Conservation (phyloP, 2,797 vertebrate genomes). For the Masticophis lateralis region DNA sequence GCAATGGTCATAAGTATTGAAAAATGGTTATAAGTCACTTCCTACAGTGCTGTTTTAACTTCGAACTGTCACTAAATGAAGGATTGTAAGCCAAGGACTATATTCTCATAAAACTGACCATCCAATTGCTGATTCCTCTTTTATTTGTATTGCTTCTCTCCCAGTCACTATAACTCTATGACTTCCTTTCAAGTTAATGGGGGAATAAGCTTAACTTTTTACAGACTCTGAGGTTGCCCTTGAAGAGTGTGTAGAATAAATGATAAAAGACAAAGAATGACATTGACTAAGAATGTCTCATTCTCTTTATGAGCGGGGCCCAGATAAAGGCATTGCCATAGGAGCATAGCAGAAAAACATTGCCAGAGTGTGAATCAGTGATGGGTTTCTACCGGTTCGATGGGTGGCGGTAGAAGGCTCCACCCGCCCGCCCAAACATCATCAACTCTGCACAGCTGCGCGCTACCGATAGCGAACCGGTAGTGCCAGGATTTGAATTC, state of each 20-base stretch:
- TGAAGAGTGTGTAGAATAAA: not conserved
- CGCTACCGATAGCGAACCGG: too few relatives aligned
- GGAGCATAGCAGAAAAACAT: not conserved
- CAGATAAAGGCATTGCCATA: not conserved
- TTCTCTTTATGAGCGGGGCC: not conserved
- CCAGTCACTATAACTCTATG: not conserved
- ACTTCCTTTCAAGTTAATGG: not conserved
- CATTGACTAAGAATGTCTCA: not conserved
- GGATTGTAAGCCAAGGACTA: too few relatives aligned
- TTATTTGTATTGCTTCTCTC: not conserved
- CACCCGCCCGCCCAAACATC: too few relatives aligned
- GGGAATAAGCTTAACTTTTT: not conserved
- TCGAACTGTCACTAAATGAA: too few relatives aligned
- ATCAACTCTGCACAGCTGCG: too few relatives aligned
- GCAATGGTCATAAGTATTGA: too few relatives aligned
- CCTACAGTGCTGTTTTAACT: too few relatives aligned
- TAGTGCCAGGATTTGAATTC: too few relatives aligned
- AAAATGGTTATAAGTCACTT: too few relatives aligned
- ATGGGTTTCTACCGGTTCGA: too few relatives aligned
- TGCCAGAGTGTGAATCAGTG: not conserved
- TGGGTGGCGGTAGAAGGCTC: too few relatives aligned
- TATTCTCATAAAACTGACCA: not conserved
- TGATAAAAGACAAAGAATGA: not conserved
- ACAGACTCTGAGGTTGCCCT: not conserved
- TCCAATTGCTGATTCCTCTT: not conserved